Conservation (phyloP, 2,797 vertebrate genomes). For the Chaetophractus vellerosus region DNA sequence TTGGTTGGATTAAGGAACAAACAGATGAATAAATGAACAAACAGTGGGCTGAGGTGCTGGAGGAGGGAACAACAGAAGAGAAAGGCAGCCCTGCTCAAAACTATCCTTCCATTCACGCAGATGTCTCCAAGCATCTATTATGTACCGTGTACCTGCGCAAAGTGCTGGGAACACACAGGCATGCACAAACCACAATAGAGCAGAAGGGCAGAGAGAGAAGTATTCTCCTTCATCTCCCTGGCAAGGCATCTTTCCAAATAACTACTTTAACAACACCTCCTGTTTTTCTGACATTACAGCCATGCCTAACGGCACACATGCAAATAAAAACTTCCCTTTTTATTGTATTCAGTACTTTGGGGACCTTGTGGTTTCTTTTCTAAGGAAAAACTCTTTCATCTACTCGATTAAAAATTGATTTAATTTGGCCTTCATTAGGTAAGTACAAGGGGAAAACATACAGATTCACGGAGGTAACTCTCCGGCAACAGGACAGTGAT, state of each 20-base stretch:
- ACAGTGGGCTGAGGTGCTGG: background rate
- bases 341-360: conserved; percentile 64
- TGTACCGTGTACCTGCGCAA: background rate
- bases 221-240: background rate
- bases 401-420: conserved; percentile 84
- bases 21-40: conserved; percentile 53
- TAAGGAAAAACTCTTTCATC: conserved; percentile 75
- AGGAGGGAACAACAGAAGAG: conserved; percentile 27
- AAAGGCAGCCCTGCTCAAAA: conserved; percentile 17
- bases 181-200: background rate
- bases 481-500: conserved; percentile 71
- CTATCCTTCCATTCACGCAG: background rate
- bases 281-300: conserved; percentile 68
- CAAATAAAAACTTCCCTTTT: conserved; percentile 76
- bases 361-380: conserved; percentile 72
- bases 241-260: conserved; percentile 52
- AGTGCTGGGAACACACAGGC: background rate
- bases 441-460: conserved; percentile 75
- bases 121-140: background rate
- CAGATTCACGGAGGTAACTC: conserved; percentile 70
- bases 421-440: conserved; percentile 80
- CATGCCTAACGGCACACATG: conserved; percentile 26
- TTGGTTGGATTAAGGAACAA: conserved; percentile 52
- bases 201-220: background rate
- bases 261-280: conserved; percentile 13